phyloP scores from a whole-genome alignment of 92 coral and sea anemone genomes.

The Anthopleura xanthogrammica region DNA sequence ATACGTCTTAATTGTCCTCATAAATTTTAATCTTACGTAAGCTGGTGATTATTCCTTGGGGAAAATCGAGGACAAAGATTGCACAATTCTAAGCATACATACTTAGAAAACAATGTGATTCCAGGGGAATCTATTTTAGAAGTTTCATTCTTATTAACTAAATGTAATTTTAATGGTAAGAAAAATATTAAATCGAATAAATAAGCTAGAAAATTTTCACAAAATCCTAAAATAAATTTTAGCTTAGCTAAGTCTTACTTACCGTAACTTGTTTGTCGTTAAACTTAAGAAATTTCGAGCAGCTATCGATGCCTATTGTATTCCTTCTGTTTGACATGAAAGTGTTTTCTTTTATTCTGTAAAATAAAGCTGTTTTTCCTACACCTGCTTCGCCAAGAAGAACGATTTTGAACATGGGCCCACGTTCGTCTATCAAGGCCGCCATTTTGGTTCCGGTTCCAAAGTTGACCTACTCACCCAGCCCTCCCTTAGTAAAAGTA shows the following conservation, averaged over 20 bases:
- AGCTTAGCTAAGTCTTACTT: neutral
- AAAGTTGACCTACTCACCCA: neutral
- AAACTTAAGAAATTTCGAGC: slow-evolving; percentile 70
- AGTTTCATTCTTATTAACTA: no score
- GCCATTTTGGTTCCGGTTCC: slow-evolving; percentile 33
- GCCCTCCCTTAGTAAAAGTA: neutral
- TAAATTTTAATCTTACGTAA: no score
- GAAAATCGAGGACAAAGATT: no score
- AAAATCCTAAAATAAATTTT: no score
- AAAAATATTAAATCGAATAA: no score
- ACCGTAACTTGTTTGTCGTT: slow-evolving; percentile 85
- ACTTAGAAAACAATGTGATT: no score
- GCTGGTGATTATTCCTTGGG: no score
- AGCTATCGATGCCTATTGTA: slow-evolving; percentile 85
- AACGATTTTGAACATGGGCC: slow-evolving; percentile 89
- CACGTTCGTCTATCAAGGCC: slow-evolving; percentile 65
- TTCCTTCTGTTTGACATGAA: slow-evolving; percentile 54
- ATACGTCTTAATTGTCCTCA: no score
- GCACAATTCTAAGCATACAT: no score
- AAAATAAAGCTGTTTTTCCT: slow-evolving; percentile 89
- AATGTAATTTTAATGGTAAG: no score
- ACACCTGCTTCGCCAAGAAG: slow-evolving; percentile 91
- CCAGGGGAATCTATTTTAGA: no score
- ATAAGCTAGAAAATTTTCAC: no score
- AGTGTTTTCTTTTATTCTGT: slow-evolving; percentile 74